Evolutionary conservation across 2,797 vertebrate genomes (phyloP), one percentile per base, ranked within the genome.

Genomic region (Oceanodroma leucorhoa): DNA sequence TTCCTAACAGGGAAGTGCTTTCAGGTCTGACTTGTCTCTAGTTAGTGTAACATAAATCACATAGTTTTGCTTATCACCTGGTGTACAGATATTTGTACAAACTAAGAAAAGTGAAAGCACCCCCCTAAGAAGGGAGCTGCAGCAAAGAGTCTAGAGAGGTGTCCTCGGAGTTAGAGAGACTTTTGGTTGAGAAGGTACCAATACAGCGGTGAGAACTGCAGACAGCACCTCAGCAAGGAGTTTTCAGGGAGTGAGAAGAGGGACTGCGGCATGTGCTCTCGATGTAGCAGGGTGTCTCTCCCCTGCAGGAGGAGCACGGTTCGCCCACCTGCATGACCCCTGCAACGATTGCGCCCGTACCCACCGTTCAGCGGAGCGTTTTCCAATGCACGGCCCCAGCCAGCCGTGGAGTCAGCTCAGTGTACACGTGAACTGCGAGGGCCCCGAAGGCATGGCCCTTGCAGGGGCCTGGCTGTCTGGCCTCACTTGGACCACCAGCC

Each of bases 381-480:
- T 64, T n/a, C n/a, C 66, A 50, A 16, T 4, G 34, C 45, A 51
- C 3, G 2, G 9, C 18, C 21, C 53, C 38, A 43, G 17, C 21
- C 0, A 3, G 30, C 32, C 1, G 0, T 34, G 40, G 61, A 34
- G 54, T 30, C 72, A 55, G 30, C 24, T 64, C 19, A 18, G 36
- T 0, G 8, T 9, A 9, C 17, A 2, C 2, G 1, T 13, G 43
- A 53, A 34, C 65, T 73, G 65, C 2, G 3, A 53, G 30, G 34
- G 12, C 32, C 24, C 55, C 53, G 70, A 24, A 24, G n/a, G 54
- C 21, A 51, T 32, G 3, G 3, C 8, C 15, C 34, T 60, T 4
- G 1, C 0, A 0, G 38, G 11, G 9, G 16, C 43, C 24, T 41
- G 48, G 17, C 64, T 88, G 55, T n/a, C 45, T 3, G 0, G 23